A percentile compares a stretch with the other conserved stretches of the same genome.
Evolutionary conservation across 2,797 vertebrate genomes (phyloP).

Genomic region (Halcyon smyrnensis): DNA sequence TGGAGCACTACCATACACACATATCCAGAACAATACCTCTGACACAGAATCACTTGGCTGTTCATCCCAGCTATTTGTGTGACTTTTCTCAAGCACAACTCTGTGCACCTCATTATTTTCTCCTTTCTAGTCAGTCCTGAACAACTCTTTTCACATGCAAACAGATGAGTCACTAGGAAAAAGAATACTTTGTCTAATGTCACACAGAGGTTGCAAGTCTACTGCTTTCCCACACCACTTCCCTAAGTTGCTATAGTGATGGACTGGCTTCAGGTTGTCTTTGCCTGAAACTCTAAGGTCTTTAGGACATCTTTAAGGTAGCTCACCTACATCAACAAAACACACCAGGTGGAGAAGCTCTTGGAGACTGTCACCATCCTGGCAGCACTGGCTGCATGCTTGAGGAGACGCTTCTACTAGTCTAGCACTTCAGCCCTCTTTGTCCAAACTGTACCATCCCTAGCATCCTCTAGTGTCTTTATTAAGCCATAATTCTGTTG

Average conservation of each 20-base stretch:
- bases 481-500: neutral
- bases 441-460: neutral
- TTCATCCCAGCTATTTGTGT: neutral
- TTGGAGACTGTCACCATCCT: neutral
- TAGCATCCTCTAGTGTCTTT: neutral
- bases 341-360: neutral
- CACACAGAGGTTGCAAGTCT: neutral
- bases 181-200: neutral
- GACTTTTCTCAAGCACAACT: neutral
- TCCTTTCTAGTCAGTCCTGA: neutral
- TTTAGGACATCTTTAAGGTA: neutral
- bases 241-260: neutral
- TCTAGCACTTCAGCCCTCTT: neutral
- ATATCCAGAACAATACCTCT: neutral
- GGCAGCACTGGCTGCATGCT: accelerated
- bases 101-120: neutral
- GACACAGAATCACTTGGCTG: neutral
- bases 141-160: neutral
- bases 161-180: neutral
- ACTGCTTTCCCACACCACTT: neutral
- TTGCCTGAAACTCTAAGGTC: neutral
- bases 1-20: neutral
- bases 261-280: neutral
- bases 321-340: neutral
- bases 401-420: neutral